These are phyloP conservation scores for Drosophila macrothrix DNA, from an alignment of 2,888 invertebrate species.

Conservation along the genomic window DNA sequence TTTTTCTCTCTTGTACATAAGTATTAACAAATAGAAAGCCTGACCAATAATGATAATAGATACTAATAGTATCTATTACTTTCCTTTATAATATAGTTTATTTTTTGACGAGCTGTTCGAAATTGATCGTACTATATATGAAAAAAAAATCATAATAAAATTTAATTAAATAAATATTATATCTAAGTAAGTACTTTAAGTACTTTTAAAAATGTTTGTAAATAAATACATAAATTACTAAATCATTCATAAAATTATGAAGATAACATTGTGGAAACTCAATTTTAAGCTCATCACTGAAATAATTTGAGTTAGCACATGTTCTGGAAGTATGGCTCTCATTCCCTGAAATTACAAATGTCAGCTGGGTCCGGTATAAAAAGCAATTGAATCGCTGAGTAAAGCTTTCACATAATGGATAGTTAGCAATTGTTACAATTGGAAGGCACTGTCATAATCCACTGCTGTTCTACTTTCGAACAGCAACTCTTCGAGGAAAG, in stretches of 20 bases:
- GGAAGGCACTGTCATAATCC: conserved; percentile 32
- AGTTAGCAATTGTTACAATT: conserved; percentile 9
- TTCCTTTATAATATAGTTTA: not conserved
- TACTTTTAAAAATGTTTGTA: not conserved
- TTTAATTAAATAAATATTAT: too few species aligned
- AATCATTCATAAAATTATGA: not conserved
- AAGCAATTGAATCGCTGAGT: conserved; percentile 4
- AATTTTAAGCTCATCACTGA: not conserved
- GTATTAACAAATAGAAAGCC: not conserved
- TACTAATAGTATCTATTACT: not conserved
- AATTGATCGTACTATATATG: not conserved
- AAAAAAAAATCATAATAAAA: not conserved
- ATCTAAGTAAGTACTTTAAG: too few species aligned
- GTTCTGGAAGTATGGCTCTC: not conserved
- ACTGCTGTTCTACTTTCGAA: conserved; percentile 36
- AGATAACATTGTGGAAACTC: not conserved
- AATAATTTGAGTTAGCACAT: not conserved
- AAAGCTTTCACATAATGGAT: conserved; percentile 10
- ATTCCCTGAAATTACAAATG: not conserved
- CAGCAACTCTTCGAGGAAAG: conserved; percentile 30
- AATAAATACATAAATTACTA: not conserved
- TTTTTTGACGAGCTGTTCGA: not conserved
- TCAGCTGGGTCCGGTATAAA: not conserved
- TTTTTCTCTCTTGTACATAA: too few species aligned
- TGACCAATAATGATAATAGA: not conserved